phyloP scores from a whole-genome alignment of 2,888 invertebrate species.

The Eutolmus rufibarbis region DNA sequence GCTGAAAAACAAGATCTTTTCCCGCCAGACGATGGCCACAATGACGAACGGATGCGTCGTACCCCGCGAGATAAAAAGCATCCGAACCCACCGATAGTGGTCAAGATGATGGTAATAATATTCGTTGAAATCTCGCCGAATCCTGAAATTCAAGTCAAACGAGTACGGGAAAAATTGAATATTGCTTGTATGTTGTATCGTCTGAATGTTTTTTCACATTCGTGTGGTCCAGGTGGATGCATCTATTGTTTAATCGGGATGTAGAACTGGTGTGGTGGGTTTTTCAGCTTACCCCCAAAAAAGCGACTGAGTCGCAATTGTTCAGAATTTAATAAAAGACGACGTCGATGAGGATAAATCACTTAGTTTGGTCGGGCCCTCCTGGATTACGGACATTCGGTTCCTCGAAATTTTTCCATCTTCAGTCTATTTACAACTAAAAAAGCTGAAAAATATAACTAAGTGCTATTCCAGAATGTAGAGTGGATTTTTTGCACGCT shows the following conservation, averaged over 20 bases:
- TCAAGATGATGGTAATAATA: conserved; percentile 6
- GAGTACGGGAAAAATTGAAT: background rate
- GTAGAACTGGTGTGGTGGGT: conserved; percentile 23
- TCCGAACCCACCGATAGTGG: background rate
- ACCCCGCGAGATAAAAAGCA: background rate
- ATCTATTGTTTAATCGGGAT: conserved; percentile 9
- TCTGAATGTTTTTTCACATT: background rate
- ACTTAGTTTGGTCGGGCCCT: conserved; percentile 30
- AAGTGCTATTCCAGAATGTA: conserved; percentile 20
- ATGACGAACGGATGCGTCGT: background rate
- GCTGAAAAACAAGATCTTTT: background rate
- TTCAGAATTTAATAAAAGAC: conserved; percentile 23
- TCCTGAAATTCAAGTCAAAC: conserved; percentile 19
- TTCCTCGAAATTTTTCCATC: conserved; percentile 6
- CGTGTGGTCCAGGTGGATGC: conserved; percentile 33
- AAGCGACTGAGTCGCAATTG: background rate
- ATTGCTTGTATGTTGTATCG: background rate
- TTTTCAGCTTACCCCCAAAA: background rate
- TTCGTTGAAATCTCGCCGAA: background rate
- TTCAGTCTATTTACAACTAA: background rate
- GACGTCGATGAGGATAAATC: background rate
- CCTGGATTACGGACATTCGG: conserved; percentile 29
- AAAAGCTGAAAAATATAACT: background rate
- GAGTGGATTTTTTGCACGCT: background rate
- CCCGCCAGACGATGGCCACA: background rate